Percentiles rank a stretch among this genome's conserved stretches.
These are phyloP conservation scores for Periphyllus acericola DNA, from an alignment of 2,888 invertebrate genomes.

Conservation along the genomic window DNA sequence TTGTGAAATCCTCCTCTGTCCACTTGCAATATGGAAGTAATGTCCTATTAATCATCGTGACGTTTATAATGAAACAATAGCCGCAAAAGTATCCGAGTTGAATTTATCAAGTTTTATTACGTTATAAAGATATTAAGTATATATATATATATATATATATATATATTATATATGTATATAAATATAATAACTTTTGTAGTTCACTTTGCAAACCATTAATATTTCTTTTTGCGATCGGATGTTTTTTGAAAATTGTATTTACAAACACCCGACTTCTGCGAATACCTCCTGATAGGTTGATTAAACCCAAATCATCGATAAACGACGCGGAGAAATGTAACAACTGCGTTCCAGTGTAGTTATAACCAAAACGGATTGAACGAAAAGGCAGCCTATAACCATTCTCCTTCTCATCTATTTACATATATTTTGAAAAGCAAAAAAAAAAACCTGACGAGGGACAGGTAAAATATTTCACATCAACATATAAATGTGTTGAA, in stretches of 20 bases:
- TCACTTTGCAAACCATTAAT: constrained; percentile 27
- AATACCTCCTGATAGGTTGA: background rate
- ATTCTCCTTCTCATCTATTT: background rate
- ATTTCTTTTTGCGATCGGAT: constrained; percentile 12
- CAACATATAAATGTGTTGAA: constrained; percentile 14
- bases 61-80: constrained; percentile 61
- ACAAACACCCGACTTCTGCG: background rate
- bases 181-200: constrained; percentile 19
- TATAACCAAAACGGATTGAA: background rate
- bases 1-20: constrained; percentile 39
- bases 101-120: constrained; percentile 61
- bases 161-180: background rate
- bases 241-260: background rate
- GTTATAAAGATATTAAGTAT: constrained; percentile 49
- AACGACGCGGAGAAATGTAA: background rate
- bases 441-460: background rate
- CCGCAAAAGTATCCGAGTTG: constrained; percentile 41
- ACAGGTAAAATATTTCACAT: background rate
- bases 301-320: background rate
- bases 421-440: background rate
- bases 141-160: constrained; percentile 1
- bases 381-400: background rate
- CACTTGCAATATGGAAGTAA: constrained; percentile 23
- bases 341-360: background rate
- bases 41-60: constrained; percentile 60